Percentiles rank a stretch among this genome's conserved stretches.
phyloP scores from a whole-genome alignment of 1,140 invertebrate species.

The Drosophila pallidifrons region DNA sequence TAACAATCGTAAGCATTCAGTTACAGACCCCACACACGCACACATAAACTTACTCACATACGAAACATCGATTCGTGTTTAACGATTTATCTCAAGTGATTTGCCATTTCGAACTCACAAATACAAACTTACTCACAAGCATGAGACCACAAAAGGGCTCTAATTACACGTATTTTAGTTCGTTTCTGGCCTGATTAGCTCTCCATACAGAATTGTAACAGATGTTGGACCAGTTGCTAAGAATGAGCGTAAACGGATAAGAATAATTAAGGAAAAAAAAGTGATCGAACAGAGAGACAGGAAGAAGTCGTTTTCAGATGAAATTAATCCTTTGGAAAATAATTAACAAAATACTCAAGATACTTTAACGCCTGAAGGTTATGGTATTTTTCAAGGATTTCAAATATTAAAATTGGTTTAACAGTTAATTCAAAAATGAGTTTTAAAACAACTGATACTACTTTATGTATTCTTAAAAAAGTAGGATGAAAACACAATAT shows the following conservation, averaged over 20 bases:
- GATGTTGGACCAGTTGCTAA: constrained; percentile 54
- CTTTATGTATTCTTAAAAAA: no score
- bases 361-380: not conserved
- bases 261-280: constrained; percentile 58
- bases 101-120: constrained; percentile 39
- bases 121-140: constrained; percentile 23
- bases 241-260: constrained; percentile 56
- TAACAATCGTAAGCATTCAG: constrained; percentile 4
- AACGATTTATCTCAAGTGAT: constrained; percentile 43
- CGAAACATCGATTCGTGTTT: constrained; percentile 11
- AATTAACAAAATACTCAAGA: constrained; percentile 15
- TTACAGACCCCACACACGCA: constrained; percentile 33
- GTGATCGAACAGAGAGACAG: constrained; percentile 20
- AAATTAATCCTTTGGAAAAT: constrained; percentile 8
- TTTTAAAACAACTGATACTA: no score
- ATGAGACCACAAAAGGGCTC: constrained; percentile 50
- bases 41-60: not conserved
- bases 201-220: constrained; percentile 60
- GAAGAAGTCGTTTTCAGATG: constrained; percentile 10
- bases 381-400: no score
- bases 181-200: constrained; percentile 46
- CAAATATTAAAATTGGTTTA: no score
- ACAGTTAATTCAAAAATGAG: no score
- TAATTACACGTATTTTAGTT: constrained; percentile 69
- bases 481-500: no score